Evolutionary conservation across 2,113 vertebrate species (phyloP), one percentile per base, ranked within the genome.

Genomic region (Mystacornis crossleyi): DNA sequence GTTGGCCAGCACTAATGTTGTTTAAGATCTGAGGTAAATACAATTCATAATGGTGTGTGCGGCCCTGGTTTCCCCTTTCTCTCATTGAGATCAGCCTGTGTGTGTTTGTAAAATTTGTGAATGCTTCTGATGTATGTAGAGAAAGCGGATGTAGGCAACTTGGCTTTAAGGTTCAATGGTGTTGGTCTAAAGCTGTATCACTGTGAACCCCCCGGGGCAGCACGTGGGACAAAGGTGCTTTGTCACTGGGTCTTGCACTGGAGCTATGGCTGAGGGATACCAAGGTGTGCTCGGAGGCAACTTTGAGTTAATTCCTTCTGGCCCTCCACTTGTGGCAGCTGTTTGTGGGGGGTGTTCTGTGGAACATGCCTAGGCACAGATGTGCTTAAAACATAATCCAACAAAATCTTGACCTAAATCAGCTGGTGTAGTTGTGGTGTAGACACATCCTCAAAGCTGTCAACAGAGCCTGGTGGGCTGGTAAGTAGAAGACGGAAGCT

Each of bases 391-490:
- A 90, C 33, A 18, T 81, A 80, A 93, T 74, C 75, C 86, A 48
- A 6, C 51, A 73, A 72, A 85, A 93, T 89, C 89, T 86, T 92
- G 64, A 90, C 86, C 64, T 90, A n/a, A 50, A 80, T 95, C 75
- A 96, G 0, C 38, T 64, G 55, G 55, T 92, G 26, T 64, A 58
- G 72, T 60, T 93, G 34, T 54, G 54, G 40, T 26, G 34, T 62
- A 83, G 94, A 67, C 80, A 74, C 38, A 43, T 92, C 64, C 86
- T 95, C 77, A 60, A 54, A 92, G 33, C 83, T 96, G 95, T 96
- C 96, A 95, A 55, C 96, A 90, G 90, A 87, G n/a, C 9, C 15
- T 26, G 17, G 55, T 60, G 43, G 72, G 51, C 50, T 90, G 72
- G 26, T 38, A n/a, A 95, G 72, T 38, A 38, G 57, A 73, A 77